A percentile compares a stretch with the other conserved stretches of the same genome.
These are phyloP conservation scores for Characodon lateralis DNA, from an alignment of 2,797 vertebrate species.

Conservation along the genomic window DNA sequence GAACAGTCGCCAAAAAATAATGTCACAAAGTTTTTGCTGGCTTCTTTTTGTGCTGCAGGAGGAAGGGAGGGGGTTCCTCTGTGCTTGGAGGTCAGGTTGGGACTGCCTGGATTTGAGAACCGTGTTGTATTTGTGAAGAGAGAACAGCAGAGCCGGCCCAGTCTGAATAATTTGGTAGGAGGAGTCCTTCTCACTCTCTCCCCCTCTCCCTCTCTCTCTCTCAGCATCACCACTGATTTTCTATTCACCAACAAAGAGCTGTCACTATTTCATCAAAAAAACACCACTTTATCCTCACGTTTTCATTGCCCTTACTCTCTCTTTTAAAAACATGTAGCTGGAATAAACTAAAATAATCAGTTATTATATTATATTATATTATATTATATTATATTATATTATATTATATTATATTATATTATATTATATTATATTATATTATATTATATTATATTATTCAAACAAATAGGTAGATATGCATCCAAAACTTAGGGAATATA, in stretches of 20 bases:
- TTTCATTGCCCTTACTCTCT: slow-evolving; percentile 68
- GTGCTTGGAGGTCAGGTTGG: slow-evolving; percentile 92
- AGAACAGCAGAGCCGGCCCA: slow-evolving; percentile 96
- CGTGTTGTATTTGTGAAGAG: slow-evolving; percentile 96
- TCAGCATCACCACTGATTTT: slow-evolving; percentile 87
- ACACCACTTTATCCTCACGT: slow-evolving; percentile 66
- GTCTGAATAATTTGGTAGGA: slow-evolving; percentile 98
- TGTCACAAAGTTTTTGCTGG: slow-evolving; percentile 71
- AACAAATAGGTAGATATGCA: neutral
- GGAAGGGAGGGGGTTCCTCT: slow-evolving; percentile 77
- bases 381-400: neutral
- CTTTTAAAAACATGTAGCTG: slow-evolving; percentile 12
- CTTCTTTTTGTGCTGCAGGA: slow-evolving; percentile 14
- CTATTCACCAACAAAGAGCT: slow-evolving; percentile 99
- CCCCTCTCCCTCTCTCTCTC: slow-evolving; percentile 68
- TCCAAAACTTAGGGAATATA: neutral
- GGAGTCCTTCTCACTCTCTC: slow-evolving; percentile 84
- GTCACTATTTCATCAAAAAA: slow-evolving; percentile 89
- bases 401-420: neutral
- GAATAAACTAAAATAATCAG: neutral
- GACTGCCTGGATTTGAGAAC: slow-evolving; percentile 90
- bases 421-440: too few relatives aligned
- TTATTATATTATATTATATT: neutral
- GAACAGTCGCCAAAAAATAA: slow-evolving; percentile 60
- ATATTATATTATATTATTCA: neutral